These are phyloP conservation scores for Gobionotothen gibberifrons DNA, from an alignment of 2,797 vertebrate species.

Conservation along the genomic window DNA sequence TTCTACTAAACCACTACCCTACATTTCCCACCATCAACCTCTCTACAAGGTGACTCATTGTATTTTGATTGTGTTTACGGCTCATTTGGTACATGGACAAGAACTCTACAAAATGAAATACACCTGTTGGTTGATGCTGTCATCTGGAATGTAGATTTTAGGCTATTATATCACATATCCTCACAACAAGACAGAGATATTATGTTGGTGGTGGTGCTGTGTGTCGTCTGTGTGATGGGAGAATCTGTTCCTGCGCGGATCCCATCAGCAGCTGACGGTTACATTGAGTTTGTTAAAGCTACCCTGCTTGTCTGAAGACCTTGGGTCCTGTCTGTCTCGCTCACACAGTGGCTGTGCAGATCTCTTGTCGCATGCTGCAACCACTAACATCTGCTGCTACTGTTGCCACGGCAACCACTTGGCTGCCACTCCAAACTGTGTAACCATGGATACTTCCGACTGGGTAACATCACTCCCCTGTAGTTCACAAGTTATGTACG, in stretches of 20 bases:
- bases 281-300: constrained; percentile 78
- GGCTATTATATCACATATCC: constrained; percentile 5
- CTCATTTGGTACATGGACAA: not conserved
- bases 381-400: constrained; percentile 38
- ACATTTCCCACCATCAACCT: not conserved
- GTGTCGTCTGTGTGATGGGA: constrained; percentile 53
- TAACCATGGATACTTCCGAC: constrained; percentile 72
- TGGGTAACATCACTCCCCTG: constrained; percentile 58
- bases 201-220: constrained; percentile 16
- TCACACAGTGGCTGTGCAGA: not conserved
- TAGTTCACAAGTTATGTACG: constrained; percentile 49
- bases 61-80: not conserved
- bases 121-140: not conserved
- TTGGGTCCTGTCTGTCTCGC: not conserved
- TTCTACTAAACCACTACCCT: not conserved
- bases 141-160: constrained; percentile 5
- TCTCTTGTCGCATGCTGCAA: constrained; percentile 38
- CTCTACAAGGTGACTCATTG: constrained; percentile 1
- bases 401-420: constrained; percentile 77
- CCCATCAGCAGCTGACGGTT: constrained; percentile 75
- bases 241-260: constrained; percentile 72
- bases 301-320: constrained; percentile 52
- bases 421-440: constrained; percentile 80
- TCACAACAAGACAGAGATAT: not conserved
- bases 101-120: not conserved